Percentiles rank a stretch among this genome's conserved stretches.
These are phyloP conservation scores for Nerophis ophidion DNA, from an alignment of 2,113 vertebrate genomes.

Conservation along the genomic window DNA sequence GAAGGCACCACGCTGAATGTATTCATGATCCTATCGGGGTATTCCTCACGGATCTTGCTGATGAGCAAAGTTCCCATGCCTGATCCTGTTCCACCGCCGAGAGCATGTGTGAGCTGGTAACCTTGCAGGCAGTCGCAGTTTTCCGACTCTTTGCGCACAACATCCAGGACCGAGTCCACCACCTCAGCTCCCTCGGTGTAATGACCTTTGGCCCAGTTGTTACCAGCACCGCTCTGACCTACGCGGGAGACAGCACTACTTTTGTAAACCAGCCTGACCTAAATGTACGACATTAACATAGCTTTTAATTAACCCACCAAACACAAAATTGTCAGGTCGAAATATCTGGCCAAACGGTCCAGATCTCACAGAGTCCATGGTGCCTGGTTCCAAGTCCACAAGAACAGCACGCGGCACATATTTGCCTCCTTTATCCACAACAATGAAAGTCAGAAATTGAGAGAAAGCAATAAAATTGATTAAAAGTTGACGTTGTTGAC, in stretches of 20 bases:
- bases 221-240: slow-evolving; percentile 11
- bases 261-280: background rate
- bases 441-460: background rate
- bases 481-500: background rate
- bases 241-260: background rate
- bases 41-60: slow-evolving; percentile 8
- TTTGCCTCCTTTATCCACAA: background rate
- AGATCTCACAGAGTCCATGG: slow-evolving; percentile 9
- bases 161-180: slow-evolving; percentile 6
- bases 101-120: background rate
- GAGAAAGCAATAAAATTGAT: background rate
- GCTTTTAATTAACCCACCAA: slow-evolving; percentile 1
- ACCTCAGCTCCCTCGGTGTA: slow-evolving; percentile 9
- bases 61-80: slow-evolving; percentile 8
- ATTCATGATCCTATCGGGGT: slow-evolving; percentile 7
- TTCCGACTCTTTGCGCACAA: slow-evolving; percentile 6
- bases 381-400: slow-evolving; percentile 11
- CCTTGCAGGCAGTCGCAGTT: slow-evolving; percentile 11
- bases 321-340: slow-evolving; percentile 11
- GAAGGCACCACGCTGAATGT: slow-evolving; percentile 2
- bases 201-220: slow-evolving; percentile 7
- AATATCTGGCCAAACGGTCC: slow-evolving; percentile 8
- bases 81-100: background rate
- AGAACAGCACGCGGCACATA: slow-evolving; percentile 8
- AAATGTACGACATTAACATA: no score